These are phyloP conservation scores for Drosophila mayri DNA, from an alignment of 1,140 invertebrate species.

Conservation along the genomic window DNA sequence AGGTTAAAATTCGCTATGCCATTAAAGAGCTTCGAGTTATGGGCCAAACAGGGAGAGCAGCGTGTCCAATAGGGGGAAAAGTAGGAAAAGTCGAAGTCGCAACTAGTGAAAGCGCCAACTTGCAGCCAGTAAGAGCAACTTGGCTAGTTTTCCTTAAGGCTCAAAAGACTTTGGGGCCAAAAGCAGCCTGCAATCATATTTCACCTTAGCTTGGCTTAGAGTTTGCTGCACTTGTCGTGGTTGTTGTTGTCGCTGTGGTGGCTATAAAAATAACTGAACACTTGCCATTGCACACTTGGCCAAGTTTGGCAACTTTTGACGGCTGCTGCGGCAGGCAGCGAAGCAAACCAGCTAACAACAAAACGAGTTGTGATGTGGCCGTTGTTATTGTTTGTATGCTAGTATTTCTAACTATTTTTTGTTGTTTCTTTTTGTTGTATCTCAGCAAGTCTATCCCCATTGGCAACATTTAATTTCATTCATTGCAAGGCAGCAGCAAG, in stretches of 20 bases:
- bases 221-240: conserved; percentile 71
- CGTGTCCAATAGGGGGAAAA: conserved; percentile 17
- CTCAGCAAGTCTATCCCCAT: conserved; percentile 38
- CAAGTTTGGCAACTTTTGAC: conserved; percentile 81
- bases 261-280: conserved; percentile 77
- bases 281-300: conserved; percentile 80
- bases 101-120: conserved; percentile 44
- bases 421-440: not conserved
- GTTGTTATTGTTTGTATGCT: conserved; percentile 44
- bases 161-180: conserved; percentile 29
- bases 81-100: conserved; percentile 29
- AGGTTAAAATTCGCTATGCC: conserved; percentile 23
- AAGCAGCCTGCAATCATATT: conserved; percentile 72
- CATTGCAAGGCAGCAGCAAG: conserved; percentile 58
- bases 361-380: conserved; percentile 66
- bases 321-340: conserved; percentile 45
- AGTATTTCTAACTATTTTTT: conserved; percentile 53
- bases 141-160: conserved; percentile 50
- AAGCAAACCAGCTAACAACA: conserved; percentile 40
- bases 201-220: conserved; percentile 55
- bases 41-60: conserved; percentile 20
- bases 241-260: conserved; percentile 37
- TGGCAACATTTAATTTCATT: conserved; percentile 79
- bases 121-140: conserved; percentile 28
- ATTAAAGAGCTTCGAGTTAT: conserved; percentile 29